These are phyloP conservation scores for Mesorhabditis sp. DNA, from an alignment of 2,888 invertebrate genomes.

Conservation along the genomic window DNA sequence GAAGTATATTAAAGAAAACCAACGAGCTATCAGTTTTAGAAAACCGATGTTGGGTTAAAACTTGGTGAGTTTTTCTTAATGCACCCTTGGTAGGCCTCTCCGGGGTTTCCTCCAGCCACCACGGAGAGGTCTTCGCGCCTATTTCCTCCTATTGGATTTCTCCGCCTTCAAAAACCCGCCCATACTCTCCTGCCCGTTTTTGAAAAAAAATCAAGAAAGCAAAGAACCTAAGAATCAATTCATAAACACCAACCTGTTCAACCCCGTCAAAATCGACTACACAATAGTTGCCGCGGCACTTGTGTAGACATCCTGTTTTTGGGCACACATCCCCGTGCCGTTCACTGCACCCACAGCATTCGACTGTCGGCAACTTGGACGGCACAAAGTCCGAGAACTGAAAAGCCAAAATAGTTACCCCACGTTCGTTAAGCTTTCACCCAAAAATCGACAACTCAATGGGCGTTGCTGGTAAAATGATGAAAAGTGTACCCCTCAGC, in stretches of 20 bases:
- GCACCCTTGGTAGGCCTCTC: too few relatives aligned
- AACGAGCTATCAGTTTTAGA: constrained; percentile 6
- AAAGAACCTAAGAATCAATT: constrained; percentile 1
- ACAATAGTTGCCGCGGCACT: constrained; percentile 55
- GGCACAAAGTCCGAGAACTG: constrained; percentile 50
- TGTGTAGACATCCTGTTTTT: constrained; percentile 37
- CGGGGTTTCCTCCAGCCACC: too few relatives aligned
- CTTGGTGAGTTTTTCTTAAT: too few relatives aligned
- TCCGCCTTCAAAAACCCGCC: too few relatives aligned
- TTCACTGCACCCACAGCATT: constrained; percentile 55
- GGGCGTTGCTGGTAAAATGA: too few relatives aligned
- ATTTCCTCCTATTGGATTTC: too few relatives aligned
- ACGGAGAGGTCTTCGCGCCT: too few relatives aligned
- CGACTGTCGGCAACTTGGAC: constrained; percentile 46
- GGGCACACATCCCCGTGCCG: constrained; percentile 48
- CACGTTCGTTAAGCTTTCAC: neutral
- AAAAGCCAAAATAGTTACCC: constrained; percentile 8
- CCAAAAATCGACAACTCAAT: neutral
- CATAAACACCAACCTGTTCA: constrained; percentile 38
- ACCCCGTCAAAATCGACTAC: constrained; percentile 55
- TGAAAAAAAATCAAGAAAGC: neutral
- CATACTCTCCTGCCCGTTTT: too few relatives aligned
- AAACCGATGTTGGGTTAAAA: neutral
- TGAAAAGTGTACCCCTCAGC: too few relatives aligned
- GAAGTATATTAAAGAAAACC: neutral